Base-by-base conservation (phyloP, 2,888 invertebrate genomes). In the Drosophila demipolita region DNA sequence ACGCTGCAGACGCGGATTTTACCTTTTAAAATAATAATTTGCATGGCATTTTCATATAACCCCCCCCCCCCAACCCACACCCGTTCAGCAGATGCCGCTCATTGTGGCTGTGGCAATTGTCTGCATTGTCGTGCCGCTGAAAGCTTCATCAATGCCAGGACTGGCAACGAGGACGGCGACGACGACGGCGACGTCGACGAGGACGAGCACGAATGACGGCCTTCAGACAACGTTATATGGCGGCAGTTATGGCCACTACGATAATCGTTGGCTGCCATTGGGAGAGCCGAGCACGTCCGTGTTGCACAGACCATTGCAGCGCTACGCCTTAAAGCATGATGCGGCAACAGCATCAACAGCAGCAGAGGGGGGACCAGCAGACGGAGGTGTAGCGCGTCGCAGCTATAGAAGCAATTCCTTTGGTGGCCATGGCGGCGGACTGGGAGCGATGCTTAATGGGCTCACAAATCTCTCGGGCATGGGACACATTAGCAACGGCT, bases 401-500 rank as follows among this genome's bases (percentile, higher is more conserved):
- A 81, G 79, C 69, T 88, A 78, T 55, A 62, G 80, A 8, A 58
- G 80, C 64, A 45, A 80, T 60, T 67, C 73, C 42, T 53, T 62
- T 57, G 65, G 83, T 35, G 62, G 66, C 33, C 61, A 48, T 38
- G 70, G 60, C 32, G 55, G 71, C 11, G 75, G 87, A 40, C 36
- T 68, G 49, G 66, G 79, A 35, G 64, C 79, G 33, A 49, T 82
- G 75, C 78, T 92, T 82, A 92, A 91, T 90, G 87, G 91, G 62
- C 89, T 91, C 71, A 76, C 88, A 76, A 85, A 83, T 84, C 85
- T 90, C 75, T 82, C 85, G 78, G 85, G 88, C 59, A 78, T 87
- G 77, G 91, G 89, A 38, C 92, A 87, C 82, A 89, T 91, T 81
- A 84, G 82, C 82, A 83, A 83, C 74, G 86, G 91, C 66, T 91